Evolutionary conservation across 2,888 invertebrate genomes (phyloP).

Genomic region (Dyspetes luteomarginatus): DNA sequence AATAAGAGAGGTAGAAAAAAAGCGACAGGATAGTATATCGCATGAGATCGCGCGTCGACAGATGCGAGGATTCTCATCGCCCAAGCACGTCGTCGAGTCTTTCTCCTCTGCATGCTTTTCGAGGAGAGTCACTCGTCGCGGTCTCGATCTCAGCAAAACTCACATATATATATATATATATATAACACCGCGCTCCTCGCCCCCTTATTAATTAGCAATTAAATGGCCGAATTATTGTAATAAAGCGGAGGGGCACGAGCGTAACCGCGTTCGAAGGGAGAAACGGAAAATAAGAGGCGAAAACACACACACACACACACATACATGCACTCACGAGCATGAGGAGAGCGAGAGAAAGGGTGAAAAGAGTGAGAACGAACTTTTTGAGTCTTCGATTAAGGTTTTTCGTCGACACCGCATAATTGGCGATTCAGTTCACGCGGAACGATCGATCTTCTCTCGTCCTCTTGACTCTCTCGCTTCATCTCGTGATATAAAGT

Average conservation of each 20-base stretch:
- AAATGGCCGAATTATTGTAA: constrained; percentile 80
- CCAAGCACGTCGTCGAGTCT: constrained; percentile 62
- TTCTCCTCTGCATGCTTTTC: not conserved
- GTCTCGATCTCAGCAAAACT: constrained; percentile 1
- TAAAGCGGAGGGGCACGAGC: constrained; percentile 71
- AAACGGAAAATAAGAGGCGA: constrained; percentile 15
- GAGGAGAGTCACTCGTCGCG: constrained; percentile 6
- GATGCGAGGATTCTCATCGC: constrained; percentile 72
- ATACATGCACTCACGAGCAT: not conserved
- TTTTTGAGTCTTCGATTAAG: constrained; percentile 60
- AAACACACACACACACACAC: not conserved
- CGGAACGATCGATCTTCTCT: constrained; percentile 64
- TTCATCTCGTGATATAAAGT: constrained; percentile 20
- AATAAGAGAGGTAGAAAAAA: constrained; percentile 15
- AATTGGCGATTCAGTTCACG: constrained; percentile 69
- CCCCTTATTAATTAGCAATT: constrained; percentile 77
- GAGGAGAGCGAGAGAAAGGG: constrained; percentile 41
- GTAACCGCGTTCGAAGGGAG: constrained; percentile 51
- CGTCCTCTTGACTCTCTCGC: constrained; percentile 9
- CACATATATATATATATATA: not conserved
- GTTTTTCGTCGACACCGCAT: constrained; percentile 66
- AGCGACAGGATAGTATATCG: constrained; percentile 68
- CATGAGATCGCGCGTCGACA: constrained; percentile 72
- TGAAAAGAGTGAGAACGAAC: constrained; percentile 3
- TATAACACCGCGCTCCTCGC: constrained; percentile 24